A percentile compares a stretch with the other conserved stretches of the same genome.
These are phyloP conservation scores for Centropus bengalensis DNA, from an alignment of 2,113 vertebrate genomes.

Conservation along the genomic window DNA sequence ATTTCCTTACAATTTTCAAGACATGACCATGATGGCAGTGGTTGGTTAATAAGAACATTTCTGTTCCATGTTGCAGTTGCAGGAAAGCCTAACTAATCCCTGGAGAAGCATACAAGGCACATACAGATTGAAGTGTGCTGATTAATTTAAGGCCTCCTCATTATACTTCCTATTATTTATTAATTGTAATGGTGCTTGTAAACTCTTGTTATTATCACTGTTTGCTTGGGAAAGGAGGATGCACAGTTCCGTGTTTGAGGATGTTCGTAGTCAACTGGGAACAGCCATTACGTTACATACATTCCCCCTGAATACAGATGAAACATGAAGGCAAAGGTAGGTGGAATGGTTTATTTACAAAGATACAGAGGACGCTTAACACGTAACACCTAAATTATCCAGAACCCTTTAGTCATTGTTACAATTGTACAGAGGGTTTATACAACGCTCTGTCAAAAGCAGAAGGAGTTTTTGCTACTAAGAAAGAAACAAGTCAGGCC, in stretches of 20 bases:
- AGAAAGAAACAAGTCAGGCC: not conserved
- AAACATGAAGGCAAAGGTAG: not conserved
- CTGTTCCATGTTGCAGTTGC: not conserved
- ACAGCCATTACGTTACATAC: not conserved
- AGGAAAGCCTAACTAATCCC: not conserved
- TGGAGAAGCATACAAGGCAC: not conserved
- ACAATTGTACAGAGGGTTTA: not conserved
- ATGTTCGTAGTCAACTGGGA: not conserved
- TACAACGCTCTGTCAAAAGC: not conserved
- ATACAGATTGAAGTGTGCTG: not conserved
- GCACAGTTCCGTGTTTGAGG: not conserved
- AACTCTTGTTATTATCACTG: not conserved
- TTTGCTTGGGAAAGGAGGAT: not conserved
- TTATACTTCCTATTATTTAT: not conserved
- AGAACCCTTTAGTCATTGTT: not conserved
- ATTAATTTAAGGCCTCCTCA: not conserved
- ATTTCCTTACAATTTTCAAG: not conserved
- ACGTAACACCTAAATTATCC: not conserved
- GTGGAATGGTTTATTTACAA: not conserved
- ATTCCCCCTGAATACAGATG: not conserved
- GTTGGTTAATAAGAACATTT: not conserved
- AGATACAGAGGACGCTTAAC: not conserved
- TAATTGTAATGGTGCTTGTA: not conserved
- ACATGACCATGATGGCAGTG: accelerated
- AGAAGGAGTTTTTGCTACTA: not conserved